Evolutionary conservation across 2,113 vertebrate genomes (phyloP).

Genomic region (Sclerurus mexicanus): DNA sequence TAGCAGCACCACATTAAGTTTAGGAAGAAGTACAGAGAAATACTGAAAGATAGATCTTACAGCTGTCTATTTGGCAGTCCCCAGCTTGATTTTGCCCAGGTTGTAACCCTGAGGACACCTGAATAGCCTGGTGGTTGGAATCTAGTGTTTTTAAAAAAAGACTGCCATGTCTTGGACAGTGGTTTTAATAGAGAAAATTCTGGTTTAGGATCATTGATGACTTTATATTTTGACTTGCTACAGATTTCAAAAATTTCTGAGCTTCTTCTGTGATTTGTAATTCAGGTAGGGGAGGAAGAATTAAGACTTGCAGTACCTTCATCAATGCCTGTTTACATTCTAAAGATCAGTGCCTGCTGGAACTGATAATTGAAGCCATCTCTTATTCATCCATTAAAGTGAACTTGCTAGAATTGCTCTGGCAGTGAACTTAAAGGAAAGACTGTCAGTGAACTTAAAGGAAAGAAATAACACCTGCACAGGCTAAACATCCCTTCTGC

Average conservation of each 20-base stretch:
- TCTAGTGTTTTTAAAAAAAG: neutral
- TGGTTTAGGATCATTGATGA: neutral
- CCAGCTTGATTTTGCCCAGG: neutral
- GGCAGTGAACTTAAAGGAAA: neutral
- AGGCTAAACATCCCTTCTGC: neutral
- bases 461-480: neutral
- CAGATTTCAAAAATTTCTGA: neutral
- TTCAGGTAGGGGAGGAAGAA: neutral
- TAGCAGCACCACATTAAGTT: neutral
- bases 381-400: neutral
- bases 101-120: neutral
- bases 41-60: neutral
- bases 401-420: neutral
- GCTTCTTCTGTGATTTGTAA: neutral
- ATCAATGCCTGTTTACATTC: neutral
- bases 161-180: rapidly evolving
- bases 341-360: neutral
- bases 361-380: neutral
- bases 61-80: neutral
- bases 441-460: neutral
- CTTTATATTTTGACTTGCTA: neutral
- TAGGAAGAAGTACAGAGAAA: neutral
- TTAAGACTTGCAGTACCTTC: neutral
- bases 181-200: neutral
- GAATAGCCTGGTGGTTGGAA: neutral